Evolutionary conservation across 2,797 vertebrate species (phyloP), one percentile per base, ranked within the genome.

Genomic region (Nannoperca obscura): DNA sequence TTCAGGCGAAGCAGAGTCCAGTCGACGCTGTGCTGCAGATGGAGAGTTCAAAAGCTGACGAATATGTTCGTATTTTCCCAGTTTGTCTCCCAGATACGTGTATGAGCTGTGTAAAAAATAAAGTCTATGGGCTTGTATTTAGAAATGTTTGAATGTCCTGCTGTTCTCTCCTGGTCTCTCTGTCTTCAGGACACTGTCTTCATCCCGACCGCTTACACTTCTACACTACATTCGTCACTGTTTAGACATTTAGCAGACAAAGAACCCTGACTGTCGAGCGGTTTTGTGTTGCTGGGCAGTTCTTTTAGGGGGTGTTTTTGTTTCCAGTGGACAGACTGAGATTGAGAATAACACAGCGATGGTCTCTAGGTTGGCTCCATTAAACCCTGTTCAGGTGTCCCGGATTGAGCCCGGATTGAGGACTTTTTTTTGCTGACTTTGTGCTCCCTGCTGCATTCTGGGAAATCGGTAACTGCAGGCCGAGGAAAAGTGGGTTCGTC

Each of bases 71-170:
- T 34, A 15, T 73, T 64, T 72, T 78, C 57, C 55, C 42, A 55
- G 42, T 78, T 78, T 55, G 32, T 77, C 20, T 70, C 57, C 32
- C n/a, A 30, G n/a, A 67, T 58, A 3, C 67, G 66, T 81, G 76
- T n/a, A 52, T 1, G 3, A 76, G 30, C 49, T 64, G 50, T 69
- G 63, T 55, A 34, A 40, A 72, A 58, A 58, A 60, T 36, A 30
- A 70, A 53, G 42, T 75, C 34, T 15, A 5, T 17, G 57, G 49
- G 61, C 54, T 60, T 84, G 83, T 82, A 22, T 7, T 64, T 67
- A 78, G 65, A 65, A 68, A 67, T 19, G 11, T 54, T 82, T 80
- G 85, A 86, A 86, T 89, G 85, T 89, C 12, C 36, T 44, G 74
- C 32, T 22, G 0, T 30, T 38, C 36, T 17, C n/a, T 76, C 20